Evolutionary conservation across 2,113 vertebrate species (phyloP), one percentile per base, ranked within the genome.

Genomic region (Cyprinodon brontotheroides): DNA sequence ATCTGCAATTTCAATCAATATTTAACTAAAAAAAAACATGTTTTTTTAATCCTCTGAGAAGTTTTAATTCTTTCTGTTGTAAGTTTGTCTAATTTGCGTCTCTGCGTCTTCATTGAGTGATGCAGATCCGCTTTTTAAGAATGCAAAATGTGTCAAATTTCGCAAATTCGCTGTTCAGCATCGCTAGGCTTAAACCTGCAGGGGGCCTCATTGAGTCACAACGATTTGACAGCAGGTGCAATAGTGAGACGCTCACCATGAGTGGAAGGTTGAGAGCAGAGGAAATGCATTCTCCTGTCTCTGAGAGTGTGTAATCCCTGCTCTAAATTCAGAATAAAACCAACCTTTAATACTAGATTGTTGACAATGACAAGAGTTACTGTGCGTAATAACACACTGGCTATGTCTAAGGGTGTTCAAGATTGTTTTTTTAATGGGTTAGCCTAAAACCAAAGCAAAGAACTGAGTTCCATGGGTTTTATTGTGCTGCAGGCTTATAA

Each of bases 181-280:
- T 72, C 84, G 81, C 72, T 79, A 81, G 75, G 75, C 29, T 71
- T 84, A 65, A 70, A 68, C 91, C 92, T 88, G 87, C 79, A 93
- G 91, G 91, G 91, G 91, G 90, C 90, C 83, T 87, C 91, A 14
- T 89, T 89, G 86, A 73, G 86, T 81, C 86, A 81, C 69, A 87
- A 78, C 89, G 87, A 75, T 50, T 73, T 74, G 57, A 8, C 70
- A 81, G 85, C 75, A 63, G 78, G 66, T 67, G 73, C 68, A 53
- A 73, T 8, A n/a, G 17, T 20, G 50, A 57, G 84, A 80, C 22
- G 70, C 71, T 64, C 74, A 22, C 22, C 60, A n/a, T 22, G 76
- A 39, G 9, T 50, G 50, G 62, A 82, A 61, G 72, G 70, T 50
- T 29, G 43, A 50, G 36, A 17, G 4, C 43, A n/a, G 50, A 69